Conservation (phyloP, 2,888 invertebrate genomes). For the Pachycephus smyrnensis region DNA sequence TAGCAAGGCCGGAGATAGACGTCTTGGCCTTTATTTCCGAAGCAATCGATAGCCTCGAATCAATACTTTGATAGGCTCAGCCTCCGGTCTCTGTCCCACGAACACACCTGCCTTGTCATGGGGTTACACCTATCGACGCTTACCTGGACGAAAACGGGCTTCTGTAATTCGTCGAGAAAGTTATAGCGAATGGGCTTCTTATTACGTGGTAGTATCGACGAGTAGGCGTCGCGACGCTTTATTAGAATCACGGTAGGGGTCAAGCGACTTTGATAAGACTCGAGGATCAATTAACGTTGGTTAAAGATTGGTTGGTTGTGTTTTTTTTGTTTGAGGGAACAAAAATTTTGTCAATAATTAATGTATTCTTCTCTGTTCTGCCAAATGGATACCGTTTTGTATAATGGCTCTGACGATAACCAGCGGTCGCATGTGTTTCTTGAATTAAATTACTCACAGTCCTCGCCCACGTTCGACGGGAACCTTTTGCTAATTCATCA, state of each 20-base stretch:
- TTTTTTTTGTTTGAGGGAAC: no score
- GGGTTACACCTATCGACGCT: background rate
- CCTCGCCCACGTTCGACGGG: background rate
- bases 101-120: conserved; percentile 28
- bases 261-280: background rate
- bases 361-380: background rate
- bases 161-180: background rate
- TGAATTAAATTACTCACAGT: background rate
- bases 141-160: background rate
- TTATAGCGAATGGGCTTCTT: background rate
- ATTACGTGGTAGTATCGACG: background rate
- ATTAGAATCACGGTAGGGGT: background rate
- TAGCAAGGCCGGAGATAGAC: conserved; percentile 33
- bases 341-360: background rate
- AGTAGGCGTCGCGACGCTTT: background rate
- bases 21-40: conserved; percentile 49
- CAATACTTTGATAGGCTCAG: conserved; percentile 46
- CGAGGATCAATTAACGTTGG: background rate
- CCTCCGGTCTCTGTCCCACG: conserved; percentile 34
- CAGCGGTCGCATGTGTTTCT: background rate
- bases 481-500: background rate
- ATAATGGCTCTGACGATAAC: background rate
- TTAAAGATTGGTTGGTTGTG: background rate
- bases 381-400: background rate
- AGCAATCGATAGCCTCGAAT: conserved; percentile 53